Conservation (phyloP, 2,797 vertebrate species). For the Coilia nasus region DNA sequence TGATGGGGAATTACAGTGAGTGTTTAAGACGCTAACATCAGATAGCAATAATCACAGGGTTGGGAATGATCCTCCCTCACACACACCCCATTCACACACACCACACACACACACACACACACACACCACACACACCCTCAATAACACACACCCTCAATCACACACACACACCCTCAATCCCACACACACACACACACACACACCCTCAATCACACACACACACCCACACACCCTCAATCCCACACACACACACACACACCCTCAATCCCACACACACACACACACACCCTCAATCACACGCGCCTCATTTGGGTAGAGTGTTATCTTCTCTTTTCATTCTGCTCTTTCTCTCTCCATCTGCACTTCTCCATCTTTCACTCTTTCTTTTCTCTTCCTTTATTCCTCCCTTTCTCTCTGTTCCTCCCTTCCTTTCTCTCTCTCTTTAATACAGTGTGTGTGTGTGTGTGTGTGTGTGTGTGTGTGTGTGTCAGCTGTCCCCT, state of each 20-base stretch:
- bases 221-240: not conserved
- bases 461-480: not conserved
- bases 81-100: too few relatives aligned
- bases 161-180: too few relatives aligned
- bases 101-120: too few relatives aligned
- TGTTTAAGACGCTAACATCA: not conserved
- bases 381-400: not conserved
- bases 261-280: too few relatives aligned
- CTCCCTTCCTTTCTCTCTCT: not conserved
- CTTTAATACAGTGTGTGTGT: slow-evolving; percentile 31
- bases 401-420: not conserved
- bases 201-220: not conserved
- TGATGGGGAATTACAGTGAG: not conserved
- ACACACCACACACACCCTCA: too few relatives aligned
- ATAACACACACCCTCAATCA: too few relatives aligned
- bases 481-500: not conserved
- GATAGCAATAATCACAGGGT: not conserved
- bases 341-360: not conserved
- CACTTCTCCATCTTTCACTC: not conserved
- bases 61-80: not conserved
- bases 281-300: not conserved
- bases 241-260: too few relatives aligned
- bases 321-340: not conserved
- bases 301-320: not conserved
- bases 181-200: too few relatives aligned